These are phyloP conservation scores for Furcula furcula DNA, from an alignment of 2,888 invertebrate genomes.

Conservation along the genomic window DNA sequence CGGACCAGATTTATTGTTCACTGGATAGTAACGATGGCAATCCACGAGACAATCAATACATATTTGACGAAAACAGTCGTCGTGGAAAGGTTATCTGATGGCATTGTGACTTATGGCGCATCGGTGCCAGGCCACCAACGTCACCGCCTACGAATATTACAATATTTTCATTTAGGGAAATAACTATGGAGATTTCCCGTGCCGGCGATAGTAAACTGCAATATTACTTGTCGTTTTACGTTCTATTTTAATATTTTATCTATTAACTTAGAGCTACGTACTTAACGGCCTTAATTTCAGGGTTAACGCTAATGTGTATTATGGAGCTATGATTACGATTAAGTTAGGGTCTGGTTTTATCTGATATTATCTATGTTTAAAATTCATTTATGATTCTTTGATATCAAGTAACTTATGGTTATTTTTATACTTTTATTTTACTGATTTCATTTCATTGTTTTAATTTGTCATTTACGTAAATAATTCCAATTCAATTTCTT, in stretches of 20 bases:
- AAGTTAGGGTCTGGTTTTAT: constrained; percentile 4
- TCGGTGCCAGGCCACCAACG: constrained; percentile 62
- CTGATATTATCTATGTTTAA: no score
- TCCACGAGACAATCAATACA: constrained; percentile 52
- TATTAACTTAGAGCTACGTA: constrained; percentile 20
- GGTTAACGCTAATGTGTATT: constrained; percentile 19
- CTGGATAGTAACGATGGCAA: constrained; percentile 23
- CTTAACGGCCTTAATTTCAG: constrained; percentile 16
- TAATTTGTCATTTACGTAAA: no score
- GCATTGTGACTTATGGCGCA: constrained; percentile 56
- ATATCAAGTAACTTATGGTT: no score
- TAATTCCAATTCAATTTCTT: no score
- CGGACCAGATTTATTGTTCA: constrained; percentile 21
- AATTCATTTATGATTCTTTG: no score
- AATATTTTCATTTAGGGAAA: constrained; percentile 39
- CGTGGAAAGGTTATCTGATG: constrained; percentile 55
- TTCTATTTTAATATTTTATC: constrained; percentile 12
- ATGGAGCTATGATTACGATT: constrained; percentile 11
- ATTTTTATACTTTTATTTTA: no score
- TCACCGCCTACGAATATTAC: constrained; percentile 53
- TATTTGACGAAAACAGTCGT: constrained; percentile 51
- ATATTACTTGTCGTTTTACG: constrained; percentile 13
- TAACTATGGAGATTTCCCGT: constrained; percentile 20
- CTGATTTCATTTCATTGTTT: no score
- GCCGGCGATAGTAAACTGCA: constrained; percentile 21